Evolutionary conservation across 2,888 invertebrate species (phyloP), one percentile per base, ranked within the genome.

Genomic region (Napeogenes sylphis): DNA sequence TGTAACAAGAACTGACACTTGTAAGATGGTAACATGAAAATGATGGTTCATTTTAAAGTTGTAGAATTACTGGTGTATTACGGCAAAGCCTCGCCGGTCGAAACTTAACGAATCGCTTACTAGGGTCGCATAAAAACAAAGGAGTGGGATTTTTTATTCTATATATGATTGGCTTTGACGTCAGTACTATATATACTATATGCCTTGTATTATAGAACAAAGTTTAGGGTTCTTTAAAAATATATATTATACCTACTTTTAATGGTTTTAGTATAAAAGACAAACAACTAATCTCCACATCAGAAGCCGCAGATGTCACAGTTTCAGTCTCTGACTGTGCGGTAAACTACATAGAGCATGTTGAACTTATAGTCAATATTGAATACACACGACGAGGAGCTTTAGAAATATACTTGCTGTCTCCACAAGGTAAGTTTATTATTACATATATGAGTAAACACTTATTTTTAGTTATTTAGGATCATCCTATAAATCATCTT

Each of bases 291-390:
- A 67, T 87, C 54, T 75, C 72, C 46, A 76, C 86, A 3, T 71
- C 73, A 32, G 78, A 79, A 57, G 73, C 72, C 35, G 68, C 82
- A 2, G 74, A 78, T 33, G 71, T 87, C n/a, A 55, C 72, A 55
- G 92, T 96, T 71, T 64, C 82, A 38, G 92, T 93, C 2, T 81
- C 87, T 56, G 67, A 71, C 21, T 96, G 96, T 76, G 72, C 74
- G 45, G 86, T 97, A 21, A 92, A 92, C 67, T 96, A 92, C 82
- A 81, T 98, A 71, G 98, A 98, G 81, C 98, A 98, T 80, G 94
- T 97, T 2, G 94, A 97, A 85, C 79, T 97, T n/a, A 85, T 92
- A 65, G 85, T 94, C 4, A 94, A 92, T 74, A 91, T 97, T 66
- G 87, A 91, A 47, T 95, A 96, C 80, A 92, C 92, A 10, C 84